These are phyloP conservation scores for Limnephilus auricula DNA, from an alignment of 2,888 invertebrate genomes.

Conservation along the genomic window DNA sequence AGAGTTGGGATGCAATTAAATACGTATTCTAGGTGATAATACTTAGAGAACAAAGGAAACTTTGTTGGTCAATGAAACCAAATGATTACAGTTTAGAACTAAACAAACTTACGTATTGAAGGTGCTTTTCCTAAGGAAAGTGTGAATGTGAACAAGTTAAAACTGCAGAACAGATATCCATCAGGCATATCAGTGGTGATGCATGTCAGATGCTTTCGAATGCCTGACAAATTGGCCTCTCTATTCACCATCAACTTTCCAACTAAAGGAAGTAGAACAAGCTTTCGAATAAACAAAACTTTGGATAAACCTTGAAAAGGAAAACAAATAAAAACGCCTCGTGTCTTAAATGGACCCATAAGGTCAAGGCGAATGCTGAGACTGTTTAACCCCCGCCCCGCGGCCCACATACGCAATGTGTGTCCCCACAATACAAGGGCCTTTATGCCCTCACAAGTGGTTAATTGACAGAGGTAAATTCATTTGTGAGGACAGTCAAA, in stretches of 20 bases:
- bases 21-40: background rate
- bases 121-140: no score
- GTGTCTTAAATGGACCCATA: background rate
- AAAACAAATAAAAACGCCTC: background rate
- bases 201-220: background rate
- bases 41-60: background rate
- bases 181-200: background rate
- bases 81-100: background rate
- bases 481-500: background rate
- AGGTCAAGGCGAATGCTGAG: background rate
- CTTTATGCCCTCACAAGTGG: background rate
- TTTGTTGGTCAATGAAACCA: background rate
- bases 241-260: background rate
- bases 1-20: background rate
- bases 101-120: background rate
- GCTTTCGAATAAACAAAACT: background rate
- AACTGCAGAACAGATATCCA: no score
- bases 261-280: background rate
- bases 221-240: background rate
- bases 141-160: no score
- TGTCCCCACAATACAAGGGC: background rate
- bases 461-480: background rate
- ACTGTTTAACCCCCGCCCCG: background rate
- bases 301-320: background rate
- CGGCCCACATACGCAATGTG: background rate